Conservation (phyloP, 2,113 vertebrate species). For the Odobenus rosmarus region DNA sequence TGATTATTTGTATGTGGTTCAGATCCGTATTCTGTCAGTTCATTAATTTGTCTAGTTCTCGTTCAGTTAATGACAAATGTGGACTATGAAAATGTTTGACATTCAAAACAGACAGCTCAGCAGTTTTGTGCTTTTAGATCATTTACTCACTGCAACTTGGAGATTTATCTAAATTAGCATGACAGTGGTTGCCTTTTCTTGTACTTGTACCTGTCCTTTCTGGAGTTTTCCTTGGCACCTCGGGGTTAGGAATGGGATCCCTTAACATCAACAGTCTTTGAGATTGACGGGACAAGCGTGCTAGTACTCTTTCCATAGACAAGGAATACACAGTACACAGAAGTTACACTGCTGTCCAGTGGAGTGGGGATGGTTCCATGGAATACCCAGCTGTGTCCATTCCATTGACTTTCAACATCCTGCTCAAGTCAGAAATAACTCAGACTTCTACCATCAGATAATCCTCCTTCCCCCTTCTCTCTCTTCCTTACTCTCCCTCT, state of each 20-base stretch:
- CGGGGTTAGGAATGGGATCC: neutral
- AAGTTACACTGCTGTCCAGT: neutral
- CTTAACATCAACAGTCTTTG: neutral
- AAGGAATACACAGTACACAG: no score
- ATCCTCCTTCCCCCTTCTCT: neutral
- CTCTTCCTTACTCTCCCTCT: neutral
- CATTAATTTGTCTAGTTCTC: conserved; percentile 69
- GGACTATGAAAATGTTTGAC: conserved; percentile 55
- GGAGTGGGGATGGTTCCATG: neutral
- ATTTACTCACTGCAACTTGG: conserved; percentile 39
- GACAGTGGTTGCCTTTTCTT: neutral
- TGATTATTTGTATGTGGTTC: conserved; percentile 26
- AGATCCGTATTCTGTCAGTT: conserved; percentile 54
- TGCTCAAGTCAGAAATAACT: neutral
- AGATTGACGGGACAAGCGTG: neutral
- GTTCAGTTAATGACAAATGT: conserved; percentile 67
- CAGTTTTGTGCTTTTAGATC: conserved; percentile 60
- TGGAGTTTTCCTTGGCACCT: neutral
- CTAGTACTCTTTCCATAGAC: neutral
- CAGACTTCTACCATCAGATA: neutral
- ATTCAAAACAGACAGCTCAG: conserved; percentile 55
- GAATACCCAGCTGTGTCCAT: neutral
- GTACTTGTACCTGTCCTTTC: conserved; percentile 15
- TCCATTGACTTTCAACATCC: neutral
- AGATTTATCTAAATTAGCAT: conserved; percentile 61